Conservation (phyloP, 2,797 vertebrate genomes). For the Glossophaga mutica region DNA sequence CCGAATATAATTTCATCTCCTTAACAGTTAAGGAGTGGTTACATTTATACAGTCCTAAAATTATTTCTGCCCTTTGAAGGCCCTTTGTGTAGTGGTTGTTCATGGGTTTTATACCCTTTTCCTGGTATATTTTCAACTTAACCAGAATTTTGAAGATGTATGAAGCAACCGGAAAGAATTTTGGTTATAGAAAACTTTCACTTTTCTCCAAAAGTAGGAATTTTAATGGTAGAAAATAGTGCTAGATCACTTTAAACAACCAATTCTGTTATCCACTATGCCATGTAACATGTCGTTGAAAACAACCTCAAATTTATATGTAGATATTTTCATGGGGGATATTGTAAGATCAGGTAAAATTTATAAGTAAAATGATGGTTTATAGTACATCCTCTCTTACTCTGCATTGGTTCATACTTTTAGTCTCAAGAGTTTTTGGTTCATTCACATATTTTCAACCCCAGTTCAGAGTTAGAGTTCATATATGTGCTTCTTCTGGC, state of each 20-base stretch:
- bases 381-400: not conserved
- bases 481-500: not conserved
- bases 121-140: not conserved
- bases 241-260: constrained; percentile 11
- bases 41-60: too few species aligned
- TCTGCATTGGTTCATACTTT: not conserved
- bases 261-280: not conserved
- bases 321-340: constrained; percentile 7
- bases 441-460: not conserved
- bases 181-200: not conserved
- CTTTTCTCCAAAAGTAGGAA: not conserved
- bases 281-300: not conserved
- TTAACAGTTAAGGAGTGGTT: too few species aligned
- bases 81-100: not conserved
- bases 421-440: not conserved
- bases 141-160: not conserved
- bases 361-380: not conserved
- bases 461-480: not conserved
- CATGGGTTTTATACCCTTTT: not conserved
- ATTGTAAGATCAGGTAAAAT: not conserved
- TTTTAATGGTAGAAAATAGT: constrained; percentile 6
- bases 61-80: too few species aligned
- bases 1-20: too few species aligned
- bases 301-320: not conserved
- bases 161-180: not conserved